These are phyloP conservation scores for Telenomus remus DNA, from an alignment of 1,140 invertebrate species.

Conservation along the genomic window DNA sequence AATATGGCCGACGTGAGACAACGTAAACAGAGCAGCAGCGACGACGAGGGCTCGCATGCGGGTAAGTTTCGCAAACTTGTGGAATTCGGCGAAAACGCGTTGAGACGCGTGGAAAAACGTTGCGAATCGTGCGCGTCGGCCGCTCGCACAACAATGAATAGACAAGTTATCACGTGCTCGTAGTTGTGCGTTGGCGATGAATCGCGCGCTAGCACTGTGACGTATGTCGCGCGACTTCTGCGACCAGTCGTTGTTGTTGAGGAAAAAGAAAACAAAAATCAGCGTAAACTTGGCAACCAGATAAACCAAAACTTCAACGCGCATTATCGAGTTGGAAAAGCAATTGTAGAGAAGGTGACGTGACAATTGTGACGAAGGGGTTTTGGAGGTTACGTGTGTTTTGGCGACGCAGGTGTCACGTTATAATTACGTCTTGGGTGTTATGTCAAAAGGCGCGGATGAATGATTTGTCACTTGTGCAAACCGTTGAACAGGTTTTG, in stretches of 20 bases:
- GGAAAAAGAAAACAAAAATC: background rate
- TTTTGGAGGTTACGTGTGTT: conserved; percentile 12
- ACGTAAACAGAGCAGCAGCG: conserved; percentile 73
- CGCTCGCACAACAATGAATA: conserved; percentile 21
- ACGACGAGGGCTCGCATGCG: conserved; percentile 65
- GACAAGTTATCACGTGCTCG: conserved; percentile 21
- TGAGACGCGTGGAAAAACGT: background rate
- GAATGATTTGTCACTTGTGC: conserved; percentile 11
- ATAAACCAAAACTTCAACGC: no score
- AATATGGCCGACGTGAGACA: conserved; percentile 71
- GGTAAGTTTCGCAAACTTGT: conserved; percentile 69
- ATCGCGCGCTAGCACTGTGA: conserved; percentile 14
- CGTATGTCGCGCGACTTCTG: conserved; percentile 11
- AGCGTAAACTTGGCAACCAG: background rate
- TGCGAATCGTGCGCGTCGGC: background rate
- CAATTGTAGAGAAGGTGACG: conserved; percentile 17
- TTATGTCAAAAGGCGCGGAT: conserved; percentile 18
- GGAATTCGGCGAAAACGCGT: conserved; percentile 16
- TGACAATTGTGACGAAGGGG: conserved; percentile 1
- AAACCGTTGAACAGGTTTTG: conserved; percentile 9
- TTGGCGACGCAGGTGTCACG: background rate
- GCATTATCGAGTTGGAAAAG: background rate
- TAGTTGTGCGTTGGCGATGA: conserved; percentile 14
- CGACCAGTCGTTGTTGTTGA: background rate
- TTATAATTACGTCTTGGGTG: conserved; percentile 3